These are phyloP conservation scores for Rhagophthalmus giganteus DNA, from an alignment of 2,888 invertebrate genomes.

Conservation along the genomic window DNA sequence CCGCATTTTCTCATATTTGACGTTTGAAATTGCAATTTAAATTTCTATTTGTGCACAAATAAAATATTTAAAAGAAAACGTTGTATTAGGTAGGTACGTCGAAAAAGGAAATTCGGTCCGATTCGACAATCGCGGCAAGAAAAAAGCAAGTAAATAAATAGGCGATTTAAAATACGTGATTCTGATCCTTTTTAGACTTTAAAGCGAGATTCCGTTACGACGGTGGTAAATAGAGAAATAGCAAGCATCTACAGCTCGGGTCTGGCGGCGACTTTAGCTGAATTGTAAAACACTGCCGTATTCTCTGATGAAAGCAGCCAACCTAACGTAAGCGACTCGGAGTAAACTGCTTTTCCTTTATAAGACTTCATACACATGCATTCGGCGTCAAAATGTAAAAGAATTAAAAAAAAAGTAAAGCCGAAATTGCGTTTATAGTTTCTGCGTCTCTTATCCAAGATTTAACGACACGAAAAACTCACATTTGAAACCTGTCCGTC, in stretches of 20 bases:
- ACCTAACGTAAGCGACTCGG: conserved; percentile 18
- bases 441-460: too few relatives aligned
- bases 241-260: conserved; percentile 14
- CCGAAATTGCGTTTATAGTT: conserved; percentile 6
- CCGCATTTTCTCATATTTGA: neutral
- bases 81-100: neutral
- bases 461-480: neutral
- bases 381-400: conserved; percentile 9
- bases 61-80: neutral
- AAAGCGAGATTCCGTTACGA: conserved; percentile 20
- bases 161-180: conserved; percentile 4
- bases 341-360: conserved; percentile 19
- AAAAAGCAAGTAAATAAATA: neutral
- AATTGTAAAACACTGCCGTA: conserved; percentile 23
- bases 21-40: neutral
- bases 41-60: neutral
- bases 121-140: neutral
- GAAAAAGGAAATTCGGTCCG: neutral
- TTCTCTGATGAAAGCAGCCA: conserved; percentile 19
- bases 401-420: conserved; percentile 4
- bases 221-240: conserved; percentile 26
- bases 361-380: conserved; percentile 11
- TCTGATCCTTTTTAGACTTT: conserved; percentile 2
- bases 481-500: too few relatives aligned
- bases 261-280: conserved; percentile 17